Conservation (phyloP, 2,113 vertebrate genomes). For the Carassius gibelio region DNA sequence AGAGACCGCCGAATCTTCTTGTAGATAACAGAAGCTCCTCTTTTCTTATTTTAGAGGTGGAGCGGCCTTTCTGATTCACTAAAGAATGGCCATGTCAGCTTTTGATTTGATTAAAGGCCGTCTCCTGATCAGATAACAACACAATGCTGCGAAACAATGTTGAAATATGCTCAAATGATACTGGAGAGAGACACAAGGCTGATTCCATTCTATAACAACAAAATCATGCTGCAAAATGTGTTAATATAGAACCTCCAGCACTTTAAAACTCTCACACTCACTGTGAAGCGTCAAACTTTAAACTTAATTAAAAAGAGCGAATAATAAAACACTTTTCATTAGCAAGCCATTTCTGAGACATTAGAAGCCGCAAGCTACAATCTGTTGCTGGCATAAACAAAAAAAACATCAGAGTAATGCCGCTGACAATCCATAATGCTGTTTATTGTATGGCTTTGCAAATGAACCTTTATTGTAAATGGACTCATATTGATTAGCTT, state of each 20-base stretch:
- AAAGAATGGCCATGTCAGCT: background rate
- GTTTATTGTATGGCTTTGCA: background rate
- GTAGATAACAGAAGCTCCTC: background rate
- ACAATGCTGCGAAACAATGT: background rate
- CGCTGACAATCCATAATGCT: background rate
- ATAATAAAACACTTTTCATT: background rate
- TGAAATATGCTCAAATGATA: background rate
- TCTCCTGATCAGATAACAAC: background rate
- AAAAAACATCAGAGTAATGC: background rate
- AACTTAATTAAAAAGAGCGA: background rate
- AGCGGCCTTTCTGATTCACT: background rate
- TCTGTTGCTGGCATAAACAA: background rate
- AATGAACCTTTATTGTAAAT: constrained; percentile 16
- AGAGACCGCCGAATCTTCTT: constrained; percentile 12
- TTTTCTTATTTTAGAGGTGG: constrained; percentile 34
- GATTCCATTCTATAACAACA: background rate
- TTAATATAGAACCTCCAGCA: background rate
- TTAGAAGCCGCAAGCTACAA: background rate
- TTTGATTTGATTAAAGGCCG: constrained; percentile 20
- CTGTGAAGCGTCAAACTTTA: background rate
- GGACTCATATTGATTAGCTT: constrained; percentile 37
- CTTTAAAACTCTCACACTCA: background rate
- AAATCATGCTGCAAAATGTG: background rate
- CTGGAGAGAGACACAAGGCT: background rate
- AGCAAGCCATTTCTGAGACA: background rate